Evolutionary conservation across 2,888 invertebrate species (phyloP), one percentile per base, ranked within the genome.

Genomic region (Drosophila quinaria): DNA sequence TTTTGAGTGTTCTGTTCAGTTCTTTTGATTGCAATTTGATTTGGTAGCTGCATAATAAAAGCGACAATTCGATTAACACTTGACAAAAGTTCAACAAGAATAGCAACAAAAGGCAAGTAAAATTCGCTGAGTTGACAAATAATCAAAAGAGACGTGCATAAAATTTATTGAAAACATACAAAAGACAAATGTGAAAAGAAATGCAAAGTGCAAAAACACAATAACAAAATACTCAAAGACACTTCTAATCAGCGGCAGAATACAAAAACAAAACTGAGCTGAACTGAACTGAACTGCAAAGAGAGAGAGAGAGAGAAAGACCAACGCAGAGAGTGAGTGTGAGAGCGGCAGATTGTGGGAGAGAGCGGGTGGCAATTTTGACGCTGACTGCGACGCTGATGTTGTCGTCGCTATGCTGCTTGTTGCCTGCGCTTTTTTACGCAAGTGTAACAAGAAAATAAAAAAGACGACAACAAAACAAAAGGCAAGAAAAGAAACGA

Each of bases 21-120:
- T 65, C 60, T 77, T 80, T 80, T 72, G 64, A 74, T 70, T 78
- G 63, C 64, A 79, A 81, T 74, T 88, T 76, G 69, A 80, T 74
- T 80, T 71, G 67, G 52, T 69, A 76, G 84, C 88, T 78, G 77
- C 63, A 61, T 64, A 61, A 61, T 42, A 58, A 63, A 54, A 55
- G 65, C 78, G 68, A 74, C 80, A 74, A 87, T 79, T 87, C 88
- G 80, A 88, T 87, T 86, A 87, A 70, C 74, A 81, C 85, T 81
- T 66, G 42, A 52, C 64, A 71, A 69, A 71, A 77, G 55, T 65
- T 64, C 72, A 74, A 83, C 66, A 52, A 75, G 70, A 70, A 84
- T 52, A 69, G 67, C 70, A 76, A 56, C 64, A 74, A 68, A 64
- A 71, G 47, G 59, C 75, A 49, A 60, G 41, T 49, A 63, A 66